phyloP scores from a whole-genome alignment of 2,888 invertebrate species.

The Parnassius apollo region DNA sequence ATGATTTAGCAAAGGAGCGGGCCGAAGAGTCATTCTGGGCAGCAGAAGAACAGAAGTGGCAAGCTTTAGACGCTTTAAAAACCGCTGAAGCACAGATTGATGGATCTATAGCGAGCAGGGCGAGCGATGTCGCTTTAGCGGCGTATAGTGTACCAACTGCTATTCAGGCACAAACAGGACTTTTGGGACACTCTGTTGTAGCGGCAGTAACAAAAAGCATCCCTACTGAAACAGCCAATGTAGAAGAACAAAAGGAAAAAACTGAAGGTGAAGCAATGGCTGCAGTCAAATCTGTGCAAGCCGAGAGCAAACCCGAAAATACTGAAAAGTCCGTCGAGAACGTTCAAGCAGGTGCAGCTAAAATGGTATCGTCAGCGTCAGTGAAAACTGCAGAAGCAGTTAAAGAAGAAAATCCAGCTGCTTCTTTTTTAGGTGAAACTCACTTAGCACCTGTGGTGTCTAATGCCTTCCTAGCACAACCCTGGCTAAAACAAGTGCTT shows the following conservation, averaged over 20 bases:
- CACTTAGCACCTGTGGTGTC: neutral
- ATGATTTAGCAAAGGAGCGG: too few species aligned
- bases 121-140: constrained; percentile 22
- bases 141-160: too few species aligned
- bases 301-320: neutral
- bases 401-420: constrained; percentile 6
- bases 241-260: constrained; percentile 27
- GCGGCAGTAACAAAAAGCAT: constrained; percentile 6
- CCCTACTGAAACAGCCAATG: neutral
- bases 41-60: too few species aligned
- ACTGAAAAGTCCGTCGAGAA: constrained; percentile 33
- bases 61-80: too few species aligned
- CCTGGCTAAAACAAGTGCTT: constrained; percentile 17
- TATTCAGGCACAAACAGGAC: too few species aligned
- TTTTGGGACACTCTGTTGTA: constrained; percentile 32
- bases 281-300: constrained; percentile 19
- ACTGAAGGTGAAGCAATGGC: constrained; percentile 22
- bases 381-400: constrained; percentile 13
- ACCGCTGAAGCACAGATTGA: constrained; percentile 48
- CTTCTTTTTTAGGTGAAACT: constrained; percentile 9
- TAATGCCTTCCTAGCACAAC: constrained; percentile 14
- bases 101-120: constrained; percentile 52
- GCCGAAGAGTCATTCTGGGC: too few species aligned
- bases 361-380: constrained; percentile 31
- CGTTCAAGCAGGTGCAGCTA: constrained; percentile 35